Evolutionary conservation across 2,113 vertebrate species (phyloP).

Genomic region (Hypocryptadius cinnamomeus): DNA sequence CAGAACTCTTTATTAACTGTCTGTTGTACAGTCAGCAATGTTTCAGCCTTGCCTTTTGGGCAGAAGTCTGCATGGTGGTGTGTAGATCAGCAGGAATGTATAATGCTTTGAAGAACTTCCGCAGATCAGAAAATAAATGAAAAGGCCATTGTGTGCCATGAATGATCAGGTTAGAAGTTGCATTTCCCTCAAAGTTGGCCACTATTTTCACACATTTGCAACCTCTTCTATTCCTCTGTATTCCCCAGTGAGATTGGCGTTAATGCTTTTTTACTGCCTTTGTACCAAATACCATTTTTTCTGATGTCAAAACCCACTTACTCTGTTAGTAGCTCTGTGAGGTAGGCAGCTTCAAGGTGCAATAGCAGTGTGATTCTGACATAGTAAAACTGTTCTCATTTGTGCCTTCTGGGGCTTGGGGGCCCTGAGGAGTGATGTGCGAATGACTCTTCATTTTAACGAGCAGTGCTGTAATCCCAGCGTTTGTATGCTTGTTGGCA

Average conservation of each 20-base stretch:
- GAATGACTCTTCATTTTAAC: background rate
- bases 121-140: background rate
- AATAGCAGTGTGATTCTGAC: background rate
- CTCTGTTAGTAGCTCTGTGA: background rate
- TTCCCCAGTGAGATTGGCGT: background rate
- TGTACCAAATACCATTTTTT: background rate
- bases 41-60: background rate
- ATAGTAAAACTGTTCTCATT: background rate
- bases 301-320: background rate
- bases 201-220: background rate
- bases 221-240: background rate
- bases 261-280: background rate
- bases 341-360: background rate
- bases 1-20: background rate
- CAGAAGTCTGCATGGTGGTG: background rate
- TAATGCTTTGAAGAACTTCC: background rate
- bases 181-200: background rate
- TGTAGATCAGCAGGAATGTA: background rate
- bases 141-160: background rate
- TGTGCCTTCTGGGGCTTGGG: background rate
- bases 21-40: fast-evolving
- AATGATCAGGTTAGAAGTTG: background rate
- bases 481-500: background rate
- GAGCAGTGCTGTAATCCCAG: background rate
- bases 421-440: background rate